These are phyloP conservation scores for Orchesellides sinensis DNA, from an alignment of 2,888 invertebrate genomes.

Conservation along the genomic window DNA sequence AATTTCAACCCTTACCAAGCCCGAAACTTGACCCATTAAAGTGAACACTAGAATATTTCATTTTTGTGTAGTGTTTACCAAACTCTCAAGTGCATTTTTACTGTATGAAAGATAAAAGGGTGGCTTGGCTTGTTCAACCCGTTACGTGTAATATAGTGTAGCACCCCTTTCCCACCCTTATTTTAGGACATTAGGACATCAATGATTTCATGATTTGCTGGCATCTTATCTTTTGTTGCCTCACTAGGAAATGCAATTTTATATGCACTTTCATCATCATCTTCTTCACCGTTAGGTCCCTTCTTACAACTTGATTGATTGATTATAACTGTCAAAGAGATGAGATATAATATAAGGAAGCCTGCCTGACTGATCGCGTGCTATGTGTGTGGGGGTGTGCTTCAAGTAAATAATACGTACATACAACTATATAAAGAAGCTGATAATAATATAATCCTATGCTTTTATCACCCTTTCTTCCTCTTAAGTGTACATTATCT, in stretches of 20 bases:
- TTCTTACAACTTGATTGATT: constrained; percentile 6
- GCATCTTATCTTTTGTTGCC: not conserved
- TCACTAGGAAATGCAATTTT: constrained; percentile 2
- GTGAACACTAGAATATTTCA: not conserved
- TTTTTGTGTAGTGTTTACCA: not conserved
- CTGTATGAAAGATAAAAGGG: not conserved
- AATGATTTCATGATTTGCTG: not conserved
- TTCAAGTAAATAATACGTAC: too few species aligned
- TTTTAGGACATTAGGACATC: not conserved
- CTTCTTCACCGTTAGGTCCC: not conserved
- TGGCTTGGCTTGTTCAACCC: not conserved
- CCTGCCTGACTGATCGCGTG: constrained; percentile 5
- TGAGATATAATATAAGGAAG: not conserved
- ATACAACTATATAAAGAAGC: too few species aligned
- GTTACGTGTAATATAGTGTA: not conserved
- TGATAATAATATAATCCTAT: too few species aligned
- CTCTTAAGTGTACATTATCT: too few species aligned
- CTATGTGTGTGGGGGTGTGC: not conserved
- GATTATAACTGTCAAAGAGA: constrained; percentile 3
- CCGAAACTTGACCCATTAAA: not conserved
- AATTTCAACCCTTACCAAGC: not conserved
- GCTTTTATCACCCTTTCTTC: too few species aligned
- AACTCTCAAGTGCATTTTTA: not conserved
- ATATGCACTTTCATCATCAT: not conserved
- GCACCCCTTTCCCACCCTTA: constrained; percentile 15